Evolutionary conservation across 2,113 vertebrate species (phyloP).

Genomic region (Uropsilus gracilis): DNA sequence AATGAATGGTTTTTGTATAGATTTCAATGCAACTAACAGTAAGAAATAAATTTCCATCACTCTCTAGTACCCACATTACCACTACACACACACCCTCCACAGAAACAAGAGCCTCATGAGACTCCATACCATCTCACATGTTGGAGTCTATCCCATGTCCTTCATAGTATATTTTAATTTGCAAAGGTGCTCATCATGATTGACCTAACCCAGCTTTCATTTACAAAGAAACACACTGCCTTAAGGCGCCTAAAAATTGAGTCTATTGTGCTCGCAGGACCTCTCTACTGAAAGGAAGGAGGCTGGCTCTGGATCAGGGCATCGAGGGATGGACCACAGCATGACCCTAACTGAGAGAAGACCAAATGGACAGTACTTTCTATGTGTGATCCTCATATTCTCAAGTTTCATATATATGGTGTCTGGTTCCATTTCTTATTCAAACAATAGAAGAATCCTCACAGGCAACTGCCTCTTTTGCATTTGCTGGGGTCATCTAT

Average conservation of each 20-base stretch:
- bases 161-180: not conserved
- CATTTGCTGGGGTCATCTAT: not conserved
- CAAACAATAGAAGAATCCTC: not conserved
- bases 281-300: fast-evolving
- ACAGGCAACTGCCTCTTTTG: not conserved
- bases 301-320: not conserved
- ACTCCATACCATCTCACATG: not conserved
- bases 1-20: not conserved
- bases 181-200: not conserved
- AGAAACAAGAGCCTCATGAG: not conserved
- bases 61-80: not conserved
- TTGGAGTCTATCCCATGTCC: not conserved
- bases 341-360: not conserved
- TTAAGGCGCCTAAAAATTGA: not conserved
- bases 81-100: not conserved
- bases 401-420: not conserved
- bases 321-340: not conserved
- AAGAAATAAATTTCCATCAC: not conserved
- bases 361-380: not conserved
- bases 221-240: not conserved
- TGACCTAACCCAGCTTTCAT: not conserved
- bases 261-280: not conserved
- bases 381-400: fast-evolving
- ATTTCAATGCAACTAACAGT: not conserved
- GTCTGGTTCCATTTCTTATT: not conserved